phyloP scores from a whole-genome alignment of 2,113 vertebrate genomes.

The Poecile atricapillus region DNA sequence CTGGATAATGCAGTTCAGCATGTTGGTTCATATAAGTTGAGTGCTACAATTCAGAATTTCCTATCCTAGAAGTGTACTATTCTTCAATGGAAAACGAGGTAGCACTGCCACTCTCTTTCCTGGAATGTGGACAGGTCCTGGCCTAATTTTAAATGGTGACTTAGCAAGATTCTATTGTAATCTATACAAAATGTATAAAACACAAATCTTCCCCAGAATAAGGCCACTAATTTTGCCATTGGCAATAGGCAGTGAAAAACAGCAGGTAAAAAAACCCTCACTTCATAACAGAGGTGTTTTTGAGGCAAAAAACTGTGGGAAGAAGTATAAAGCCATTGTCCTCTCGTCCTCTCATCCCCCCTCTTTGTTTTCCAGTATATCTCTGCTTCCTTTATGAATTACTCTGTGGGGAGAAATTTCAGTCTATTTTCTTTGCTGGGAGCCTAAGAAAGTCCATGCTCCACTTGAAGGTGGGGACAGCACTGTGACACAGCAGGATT shows the following conservation, averaged over 20 bases:
- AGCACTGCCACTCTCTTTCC: conserved; percentile 15
- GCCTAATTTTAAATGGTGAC: not conserved
- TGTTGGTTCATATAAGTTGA: not conserved
- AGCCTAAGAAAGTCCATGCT: conserved; percentile 80
- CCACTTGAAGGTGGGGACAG: conserved; percentile 76
- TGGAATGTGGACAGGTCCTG: conserved; percentile 1
- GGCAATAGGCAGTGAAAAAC: conserved; percentile 57
- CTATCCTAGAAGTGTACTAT: not conserved
- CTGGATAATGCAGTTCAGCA: not conserved
- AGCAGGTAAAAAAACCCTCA: not conserved
- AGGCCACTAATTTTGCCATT: conserved; percentile 60
- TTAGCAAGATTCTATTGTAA: conserved; percentile 4
- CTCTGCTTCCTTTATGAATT: not conserved
- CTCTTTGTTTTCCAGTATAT: conserved; percentile 33
- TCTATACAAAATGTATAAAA: conserved; percentile 29
- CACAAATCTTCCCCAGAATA: conserved; percentile 16
- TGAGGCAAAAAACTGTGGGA: conserved; percentile 35
- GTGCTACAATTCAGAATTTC: not conserved
- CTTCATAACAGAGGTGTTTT: conserved; percentile 7
- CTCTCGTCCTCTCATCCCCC: not conserved
- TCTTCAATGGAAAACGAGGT: conserved; percentile 31
- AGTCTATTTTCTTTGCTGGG: conserved; percentile 92
- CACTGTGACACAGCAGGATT: conserved; percentile 82
- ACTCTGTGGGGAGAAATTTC: conserved; percentile 26
- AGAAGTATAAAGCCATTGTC: conserved; percentile 5